phyloP scores from a whole-genome alignment of 2,888 invertebrate genomes.

The Formica aserva region DNA sequence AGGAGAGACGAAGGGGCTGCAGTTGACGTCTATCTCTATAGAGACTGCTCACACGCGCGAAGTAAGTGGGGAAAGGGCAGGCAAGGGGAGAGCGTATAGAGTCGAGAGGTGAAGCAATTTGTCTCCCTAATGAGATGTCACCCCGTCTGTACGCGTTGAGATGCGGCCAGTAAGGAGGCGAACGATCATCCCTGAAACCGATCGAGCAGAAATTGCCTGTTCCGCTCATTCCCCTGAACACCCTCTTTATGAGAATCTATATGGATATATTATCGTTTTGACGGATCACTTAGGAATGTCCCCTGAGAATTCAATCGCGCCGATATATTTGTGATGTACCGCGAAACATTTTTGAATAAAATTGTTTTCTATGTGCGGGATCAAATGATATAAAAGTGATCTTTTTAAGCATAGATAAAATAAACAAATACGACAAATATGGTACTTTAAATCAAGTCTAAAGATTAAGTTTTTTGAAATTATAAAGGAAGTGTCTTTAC shows the following conservation, averaged over 20 bases:
- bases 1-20: conserved; percentile 49
- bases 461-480: neutral
- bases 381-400: neutral
- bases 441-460: neutral
- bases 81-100: conserved; percentile 56
- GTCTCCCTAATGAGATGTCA: conserved; percentile 86
- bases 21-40: conserved; percentile 74
- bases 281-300: conserved; percentile 32
- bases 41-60: conserved; percentile 61
- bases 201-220: conserved; percentile 74
- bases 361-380: neutral
- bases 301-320: neutral
- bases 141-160: conserved; percentile 78
- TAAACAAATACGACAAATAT: neutral
- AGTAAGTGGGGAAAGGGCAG: conserved; percentile 13
- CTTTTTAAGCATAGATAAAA: neutral
- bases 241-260: conserved; percentile 43
- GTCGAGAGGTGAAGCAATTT: conserved; percentile 84
- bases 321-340: neutral
- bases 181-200: conserved; percentile 71
- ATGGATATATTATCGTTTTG: conserved; percentile 52
- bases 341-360: neutral
- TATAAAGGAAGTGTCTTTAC: neutral
- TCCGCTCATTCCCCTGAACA: conserved; percentile 51
- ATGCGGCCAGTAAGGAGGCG: conserved; percentile 73